A percentile compares a stretch with the other conserved stretches of the same genome.
Evolutionary conservation across 1,140 invertebrate species (phyloP).

Genomic region (Holotrichia oblita): DNA sequence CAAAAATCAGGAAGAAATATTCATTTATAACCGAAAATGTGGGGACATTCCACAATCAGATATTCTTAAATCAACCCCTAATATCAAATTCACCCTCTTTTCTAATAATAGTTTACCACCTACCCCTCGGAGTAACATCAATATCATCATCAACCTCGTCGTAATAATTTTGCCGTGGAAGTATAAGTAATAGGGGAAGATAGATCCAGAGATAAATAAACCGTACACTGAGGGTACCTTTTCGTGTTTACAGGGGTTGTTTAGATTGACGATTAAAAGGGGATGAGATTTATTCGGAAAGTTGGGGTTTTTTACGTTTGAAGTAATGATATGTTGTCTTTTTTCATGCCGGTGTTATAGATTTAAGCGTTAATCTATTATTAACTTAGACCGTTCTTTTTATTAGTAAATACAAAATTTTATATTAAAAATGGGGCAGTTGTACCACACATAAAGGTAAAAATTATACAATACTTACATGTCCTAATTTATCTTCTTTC

Average conservation of each 20-base stretch:
- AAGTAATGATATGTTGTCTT: too few relatives aligned
- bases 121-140: slow-evolving; percentile 14
- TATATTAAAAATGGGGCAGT: too few relatives aligned
- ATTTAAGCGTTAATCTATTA: too few relatives aligned
- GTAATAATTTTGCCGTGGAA: slow-evolving; percentile 5
- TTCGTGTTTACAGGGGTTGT: slow-evolving; percentile 22
- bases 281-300: too few relatives aligned
- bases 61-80: background rate
- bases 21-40: too few relatives aligned
- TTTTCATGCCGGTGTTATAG: too few relatives aligned
- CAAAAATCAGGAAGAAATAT: too few relatives aligned
- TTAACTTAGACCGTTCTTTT: too few relatives aligned
- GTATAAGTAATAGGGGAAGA: slow-evolving; percentile 22
- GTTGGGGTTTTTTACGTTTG: too few relatives aligned
- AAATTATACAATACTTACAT: slow-evolving; percentile 68
- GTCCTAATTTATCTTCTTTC: slow-evolving; percentile 83
- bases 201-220: slow-evolving; percentile 22
- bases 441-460: too few relatives aligned
- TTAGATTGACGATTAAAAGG: slow-evolving; percentile 15
- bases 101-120: slow-evolving; percentile 16
- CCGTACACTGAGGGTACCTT: slow-evolving; percentile 6
- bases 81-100: slow-evolving; percentile 4
- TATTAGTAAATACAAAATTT: too few relatives aligned
- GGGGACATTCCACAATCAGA: background rate
- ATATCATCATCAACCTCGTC: background rate